A percentile compares a stretch with the other conserved stretches of the same genome.
Evolutionary conservation across 2,113 vertebrate species (phyloP).

Genomic region (Sinocyclocheilus rhinocerous): DNA sequence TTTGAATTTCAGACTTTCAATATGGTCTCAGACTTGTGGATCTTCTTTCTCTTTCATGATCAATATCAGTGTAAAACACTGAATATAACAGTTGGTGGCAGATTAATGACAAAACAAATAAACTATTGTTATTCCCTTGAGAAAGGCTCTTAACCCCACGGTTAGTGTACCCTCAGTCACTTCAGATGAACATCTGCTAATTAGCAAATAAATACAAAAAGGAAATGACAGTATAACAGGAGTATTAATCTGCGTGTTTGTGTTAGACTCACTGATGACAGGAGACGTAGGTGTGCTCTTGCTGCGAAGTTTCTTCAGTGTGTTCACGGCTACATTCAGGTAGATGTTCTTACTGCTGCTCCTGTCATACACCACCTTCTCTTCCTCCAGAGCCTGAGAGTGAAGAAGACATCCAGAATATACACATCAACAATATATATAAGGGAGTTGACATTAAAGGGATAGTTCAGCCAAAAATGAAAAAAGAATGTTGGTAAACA

Average conservation of each 20-base stretch:
- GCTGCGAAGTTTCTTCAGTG: slow-evolving; percentile 90
- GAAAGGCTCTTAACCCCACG: no score
- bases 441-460: neutral
- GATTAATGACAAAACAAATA: no score
- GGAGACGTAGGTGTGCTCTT: slow-evolving; percentile 68
- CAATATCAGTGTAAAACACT: no score
- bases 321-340: slow-evolving; percentile 94
- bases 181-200: neutral
- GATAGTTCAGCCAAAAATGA: neutral
- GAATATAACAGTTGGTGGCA: no score
- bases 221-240: neutral
- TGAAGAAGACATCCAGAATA: neutral
- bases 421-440: neutral
- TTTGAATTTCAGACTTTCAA: neutral
- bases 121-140: no score
- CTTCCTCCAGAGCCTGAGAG: slow-evolving; percentile 87
- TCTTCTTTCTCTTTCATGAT: neutral
- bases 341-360: slow-evolving; percentile 97
- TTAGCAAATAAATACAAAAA: neutral
- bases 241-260: neutral
- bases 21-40: neutral
- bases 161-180: neutral
- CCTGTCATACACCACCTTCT: slow-evolving; percentile 90
- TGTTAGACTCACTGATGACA: slow-evolving; percentile 76
- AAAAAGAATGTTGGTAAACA: neutral